A percentile compares a stretch with the other conserved stretches of the same genome.
These are phyloP conservation scores for Galerucella nymphaeae DNA, from an alignment of 2,888 invertebrate genomes.

Conservation along the genomic window DNA sequence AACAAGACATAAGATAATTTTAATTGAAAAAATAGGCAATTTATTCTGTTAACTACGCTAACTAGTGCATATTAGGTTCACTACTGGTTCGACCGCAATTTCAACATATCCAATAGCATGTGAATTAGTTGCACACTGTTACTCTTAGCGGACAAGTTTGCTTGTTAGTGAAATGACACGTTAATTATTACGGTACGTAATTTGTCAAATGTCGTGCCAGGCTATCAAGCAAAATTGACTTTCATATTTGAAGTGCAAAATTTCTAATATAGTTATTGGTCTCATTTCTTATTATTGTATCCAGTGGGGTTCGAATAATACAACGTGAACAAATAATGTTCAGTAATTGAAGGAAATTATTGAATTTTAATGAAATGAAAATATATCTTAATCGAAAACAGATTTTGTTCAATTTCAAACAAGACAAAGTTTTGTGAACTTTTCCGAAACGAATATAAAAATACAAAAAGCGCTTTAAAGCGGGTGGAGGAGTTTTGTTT, in stretches of 20 bases:
- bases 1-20: conserved; percentile 40
- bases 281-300: background rate
- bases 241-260: background rate
- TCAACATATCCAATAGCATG: conserved; percentile 27
- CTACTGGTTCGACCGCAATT: conserved; percentile 20
- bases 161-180: conserved; percentile 29
- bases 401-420: conserved; percentile 14
- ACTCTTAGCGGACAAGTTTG: conserved; percentile 14
- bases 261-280: conserved; percentile 1
- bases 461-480: conserved; percentile 27
- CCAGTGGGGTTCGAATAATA: background rate
- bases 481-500: conserved; percentile 34
- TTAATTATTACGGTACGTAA: conserved; percentile 19
- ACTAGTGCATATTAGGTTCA: background rate
- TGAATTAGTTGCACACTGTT: conserved; percentile 25
- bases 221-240: background rate
- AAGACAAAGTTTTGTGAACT: conserved; percentile 20
- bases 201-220: conserved; percentile 16
- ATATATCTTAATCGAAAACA: background rate
- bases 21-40: background rate
- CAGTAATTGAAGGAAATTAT: background rate
- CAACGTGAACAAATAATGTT: background rate
- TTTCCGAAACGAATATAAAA: conserved; percentile 16
- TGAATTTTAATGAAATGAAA: background rate
- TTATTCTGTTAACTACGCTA: background rate